A percentile compares a stretch with the other conserved stretches of the same genome.
Conservation (phyloP, 1,140 invertebrate species). For the Euura saliciscinereae region DNA sequence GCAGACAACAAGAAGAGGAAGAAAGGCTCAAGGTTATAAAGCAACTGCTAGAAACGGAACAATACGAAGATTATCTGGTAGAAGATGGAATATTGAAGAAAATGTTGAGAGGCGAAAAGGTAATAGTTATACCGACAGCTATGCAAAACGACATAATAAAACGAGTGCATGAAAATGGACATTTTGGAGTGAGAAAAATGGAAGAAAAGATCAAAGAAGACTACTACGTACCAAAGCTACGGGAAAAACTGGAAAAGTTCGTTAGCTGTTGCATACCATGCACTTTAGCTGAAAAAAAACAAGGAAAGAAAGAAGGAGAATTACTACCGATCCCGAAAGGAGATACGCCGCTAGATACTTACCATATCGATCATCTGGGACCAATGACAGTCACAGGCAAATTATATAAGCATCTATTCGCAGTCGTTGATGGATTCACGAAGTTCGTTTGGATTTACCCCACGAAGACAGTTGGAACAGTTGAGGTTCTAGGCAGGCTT, state of each 20-base stretch:
- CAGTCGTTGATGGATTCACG: constrained; percentile 37
- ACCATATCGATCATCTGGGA: constrained; percentile 47
- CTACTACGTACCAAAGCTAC: constrained; percentile 47
- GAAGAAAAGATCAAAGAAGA: constrained; percentile 44
- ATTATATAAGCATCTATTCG: constrained; percentile 31
- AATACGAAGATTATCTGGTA: constrained; percentile 15
- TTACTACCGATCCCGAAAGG: constrained; percentile 22
- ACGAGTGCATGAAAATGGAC: constrained; percentile 41
- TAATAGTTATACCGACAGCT: constrained; percentile 30
- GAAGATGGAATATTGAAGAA: constrained; percentile 24
- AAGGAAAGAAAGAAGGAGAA: constrained; percentile 51
- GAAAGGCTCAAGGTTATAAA: constrained; percentile 11
- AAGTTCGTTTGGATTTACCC: constrained; percentile 38
- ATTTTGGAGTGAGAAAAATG: constrained; percentile 50
- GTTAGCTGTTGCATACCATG: constrained; percentile 46
- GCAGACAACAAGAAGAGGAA: constrained; percentile 17
- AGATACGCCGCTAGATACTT: constrained; percentile 36
- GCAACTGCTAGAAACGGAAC: constrained; percentile 15
- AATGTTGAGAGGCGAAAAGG: constrained; percentile 14
- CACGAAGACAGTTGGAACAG: constrained; percentile 25
- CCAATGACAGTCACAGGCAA: constrained; percentile 28
- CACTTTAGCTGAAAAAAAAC: constrained; percentile 45
- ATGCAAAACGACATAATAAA: constrained; percentile 39
- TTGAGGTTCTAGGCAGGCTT: constrained; percentile 28
- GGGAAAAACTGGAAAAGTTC: constrained; percentile 40